Percentiles rank a stretch among this genome's conserved stretches.
Conservation (phyloP, 1,140 invertebrate genomes). For the Macrobrachium rosenbergii region DNA sequence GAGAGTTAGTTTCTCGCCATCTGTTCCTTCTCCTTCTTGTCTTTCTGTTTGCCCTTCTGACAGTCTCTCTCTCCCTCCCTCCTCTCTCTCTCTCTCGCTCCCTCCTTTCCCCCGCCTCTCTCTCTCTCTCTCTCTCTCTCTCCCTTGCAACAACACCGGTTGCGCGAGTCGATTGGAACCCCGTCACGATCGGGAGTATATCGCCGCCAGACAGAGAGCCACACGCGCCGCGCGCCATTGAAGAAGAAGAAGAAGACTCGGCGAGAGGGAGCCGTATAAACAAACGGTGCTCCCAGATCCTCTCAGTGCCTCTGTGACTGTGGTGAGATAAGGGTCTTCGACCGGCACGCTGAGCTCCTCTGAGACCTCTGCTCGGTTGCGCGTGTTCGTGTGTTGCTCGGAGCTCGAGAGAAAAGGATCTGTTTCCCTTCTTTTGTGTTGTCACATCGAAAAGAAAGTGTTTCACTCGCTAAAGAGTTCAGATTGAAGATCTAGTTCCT, state of each 20-base stretch:
- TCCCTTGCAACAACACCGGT: neutral
- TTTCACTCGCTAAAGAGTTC: no score
- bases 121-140: constrained; percentile 24
- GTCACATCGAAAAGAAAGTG: no score
- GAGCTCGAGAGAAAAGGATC: no score
- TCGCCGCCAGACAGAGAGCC: neutral
- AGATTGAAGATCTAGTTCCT: no score
- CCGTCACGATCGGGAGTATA: neutral
- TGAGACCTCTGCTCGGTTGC: no score
- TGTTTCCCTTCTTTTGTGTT: no score
- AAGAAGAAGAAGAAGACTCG: neutral
- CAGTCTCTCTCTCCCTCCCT: neutral
- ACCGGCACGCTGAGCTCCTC: no score
- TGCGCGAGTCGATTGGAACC: neutral
- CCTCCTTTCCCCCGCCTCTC: neutral
- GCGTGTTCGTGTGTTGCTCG: no score
- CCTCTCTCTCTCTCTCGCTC: neutral
- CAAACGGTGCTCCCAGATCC: neutral
- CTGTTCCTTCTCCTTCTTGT: neutral
- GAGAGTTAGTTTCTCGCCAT: no score
- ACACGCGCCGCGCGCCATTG: no score
- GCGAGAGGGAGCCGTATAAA: no score
- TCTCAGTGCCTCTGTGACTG: neutral
- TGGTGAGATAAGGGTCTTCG: neutral
- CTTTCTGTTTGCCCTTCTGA: neutral